Base-by-base conservation (phyloP, 2,888 invertebrate species). In the Sylvicola cinctus region DNA sequence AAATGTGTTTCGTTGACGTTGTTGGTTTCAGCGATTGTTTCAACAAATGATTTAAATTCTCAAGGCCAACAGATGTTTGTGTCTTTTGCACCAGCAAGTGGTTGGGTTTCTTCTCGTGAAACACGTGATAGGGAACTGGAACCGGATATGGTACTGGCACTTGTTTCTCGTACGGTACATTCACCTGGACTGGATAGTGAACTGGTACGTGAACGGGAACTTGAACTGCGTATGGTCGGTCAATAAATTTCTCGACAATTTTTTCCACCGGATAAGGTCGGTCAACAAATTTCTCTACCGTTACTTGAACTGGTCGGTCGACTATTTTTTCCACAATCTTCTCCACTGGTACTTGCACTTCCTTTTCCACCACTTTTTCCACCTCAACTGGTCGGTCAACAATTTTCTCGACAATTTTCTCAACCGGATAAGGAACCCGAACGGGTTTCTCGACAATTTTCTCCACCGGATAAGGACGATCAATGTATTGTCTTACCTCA, bases 241-340 rank as follows among this genome's bases (percentile, higher is more conserved):
- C 44, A n/a, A 46, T 44, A 13, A 45, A 34, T 36, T 46, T 44
- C 16, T 36, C 46, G 6, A 51, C 51, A 31, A 49, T 46, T 34
- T 47, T 58, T 16, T 65, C 61, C 1, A 65, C 56, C 0, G 65
- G 65, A 5, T 20, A 20, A 20, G 20, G 20, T 20, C 20, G 20
- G 8, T 20, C 20, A 6, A 20, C 20, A 20, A 20, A 6, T 20
- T 20, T 20, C 8, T 20, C 20, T 8, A 68, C 63, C 7, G 68
- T 66, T 39, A 69, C 62, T 0, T 67, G 67, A 38, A 71, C 54
- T 28, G 58, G 58, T 32, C 60, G 69, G 40, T 71, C 63, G 0
- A 70, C 59, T 7, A 58, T 47, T 41, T 57, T 60, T 34, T 61
- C 58, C 52, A 48, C 56, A 6, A 62, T 49, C 39, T 60, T 67